Evolutionary conservation across 1,140 invertebrate species (phyloP).

Genomic region (Caerostris extrusa): DNA sequence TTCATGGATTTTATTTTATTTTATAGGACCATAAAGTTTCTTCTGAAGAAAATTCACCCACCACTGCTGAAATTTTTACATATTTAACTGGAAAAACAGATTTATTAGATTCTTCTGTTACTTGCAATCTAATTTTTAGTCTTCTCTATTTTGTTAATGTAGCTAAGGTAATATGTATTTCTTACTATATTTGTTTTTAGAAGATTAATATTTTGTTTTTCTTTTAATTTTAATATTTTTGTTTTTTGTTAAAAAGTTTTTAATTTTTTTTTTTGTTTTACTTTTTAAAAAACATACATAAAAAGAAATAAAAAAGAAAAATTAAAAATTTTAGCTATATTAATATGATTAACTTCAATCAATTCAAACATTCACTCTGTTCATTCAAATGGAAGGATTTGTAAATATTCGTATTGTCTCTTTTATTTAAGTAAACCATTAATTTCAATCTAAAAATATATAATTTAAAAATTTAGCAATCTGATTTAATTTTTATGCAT

Average conservation of each 20-base stretch:
- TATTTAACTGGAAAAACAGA: slow-evolving; percentile 35
- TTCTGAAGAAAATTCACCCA: background rate
- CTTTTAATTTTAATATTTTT: background rate
- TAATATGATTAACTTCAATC: background rate
- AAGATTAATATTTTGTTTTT: background rate
- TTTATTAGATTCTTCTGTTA: slow-evolving; percentile 16
- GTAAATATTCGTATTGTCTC: no score
- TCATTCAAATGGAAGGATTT: no score
- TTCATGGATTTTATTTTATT: background rate
- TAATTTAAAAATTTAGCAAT: no score
- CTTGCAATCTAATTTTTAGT: slow-evolving; percentile 14
- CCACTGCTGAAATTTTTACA: background rate
- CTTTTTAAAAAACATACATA: background rate
- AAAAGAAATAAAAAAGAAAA: background rate
- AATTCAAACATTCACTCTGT: no score
- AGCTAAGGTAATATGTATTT: background rate
- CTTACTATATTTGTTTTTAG: background rate
- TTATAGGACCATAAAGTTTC: slow-evolving; percentile 2
- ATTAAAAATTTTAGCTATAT: background rate
- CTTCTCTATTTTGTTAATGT: background rate
- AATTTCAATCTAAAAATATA: no score
- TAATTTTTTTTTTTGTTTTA: background rate
- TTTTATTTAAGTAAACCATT: no score
- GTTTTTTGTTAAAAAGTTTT: background rate
- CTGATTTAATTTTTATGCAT: no score